Conservation (phyloP, 2,113 vertebrate genomes). For the Poeciliopsis occidentalis region DNA sequence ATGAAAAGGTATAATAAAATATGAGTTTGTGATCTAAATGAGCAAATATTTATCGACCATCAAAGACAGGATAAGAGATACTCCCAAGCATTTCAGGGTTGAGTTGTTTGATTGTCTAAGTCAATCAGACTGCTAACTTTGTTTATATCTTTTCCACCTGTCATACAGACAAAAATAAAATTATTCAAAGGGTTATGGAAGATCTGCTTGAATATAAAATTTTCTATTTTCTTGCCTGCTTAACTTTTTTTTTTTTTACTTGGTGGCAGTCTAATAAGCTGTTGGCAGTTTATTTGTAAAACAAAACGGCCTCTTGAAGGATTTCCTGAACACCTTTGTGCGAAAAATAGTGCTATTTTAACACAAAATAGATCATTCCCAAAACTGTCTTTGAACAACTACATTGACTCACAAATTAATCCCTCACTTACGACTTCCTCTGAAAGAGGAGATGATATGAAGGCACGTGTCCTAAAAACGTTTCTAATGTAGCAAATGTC, state of each 20-base stretch:
- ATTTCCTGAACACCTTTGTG: conserved; percentile 17
- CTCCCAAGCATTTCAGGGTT: conserved; percentile 18
- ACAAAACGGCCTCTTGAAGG: neutral
- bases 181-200: neutral
- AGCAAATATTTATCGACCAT: neutral
- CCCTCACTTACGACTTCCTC: conserved; percentile 62
- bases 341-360: neutral
- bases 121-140: conserved; percentile 17
- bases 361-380: conserved; percentile 24
- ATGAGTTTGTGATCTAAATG: neutral
- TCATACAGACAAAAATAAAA: neutral
- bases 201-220: neutral
- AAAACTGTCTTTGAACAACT: conserved; percentile 7
- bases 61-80: neutral
- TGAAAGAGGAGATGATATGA: conserved; percentile 62
- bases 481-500: conserved; percentile 30
- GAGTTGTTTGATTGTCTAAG: conserved; percentile 70
- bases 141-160: neutral
- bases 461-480: conserved; percentile 70
- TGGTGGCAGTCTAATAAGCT: conserved; percentile 44
- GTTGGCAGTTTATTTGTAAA: neutral
- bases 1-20: neutral
- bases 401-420: conserved; percentile 37
- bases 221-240: neutral
- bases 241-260: neutral